Evolutionary conservation across 2,888 invertebrate species (phyloP).

Genomic region (Netelia inedita): DNA sequence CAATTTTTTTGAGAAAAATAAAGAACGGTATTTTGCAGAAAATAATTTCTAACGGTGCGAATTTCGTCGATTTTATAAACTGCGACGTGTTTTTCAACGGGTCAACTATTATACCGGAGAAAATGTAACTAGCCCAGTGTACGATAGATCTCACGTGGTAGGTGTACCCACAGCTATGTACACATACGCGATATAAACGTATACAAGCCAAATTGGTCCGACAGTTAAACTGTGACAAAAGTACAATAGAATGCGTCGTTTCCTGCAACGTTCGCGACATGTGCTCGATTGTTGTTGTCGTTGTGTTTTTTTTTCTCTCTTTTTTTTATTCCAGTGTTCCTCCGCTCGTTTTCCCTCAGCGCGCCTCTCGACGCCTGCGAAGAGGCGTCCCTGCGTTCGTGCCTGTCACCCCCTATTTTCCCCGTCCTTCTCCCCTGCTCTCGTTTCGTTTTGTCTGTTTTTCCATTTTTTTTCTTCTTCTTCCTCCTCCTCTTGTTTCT

Average conservation of each 20-base stretch:
- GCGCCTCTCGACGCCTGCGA: slow-evolving; percentile 54
- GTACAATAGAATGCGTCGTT: slow-evolving; percentile 84
- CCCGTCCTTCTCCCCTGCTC: slow-evolving; percentile 63
- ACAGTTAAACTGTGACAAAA: slow-evolving; percentile 85
- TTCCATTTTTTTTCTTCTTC: not conserved
- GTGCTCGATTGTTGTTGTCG: slow-evolving; percentile 71
- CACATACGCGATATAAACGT: slow-evolving; percentile 72
- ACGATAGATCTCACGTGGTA: slow-evolving; percentile 54
- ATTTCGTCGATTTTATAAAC: no score
- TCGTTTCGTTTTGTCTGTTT: slow-evolving; percentile 24
- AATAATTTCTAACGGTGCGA: no score
- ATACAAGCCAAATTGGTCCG: slow-evolving; percentile 80
- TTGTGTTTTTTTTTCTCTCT: not conserved
- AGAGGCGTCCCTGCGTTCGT: slow-evolving; percentile 55
- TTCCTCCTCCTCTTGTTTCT: not conserved
- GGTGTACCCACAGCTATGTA: not conserved
- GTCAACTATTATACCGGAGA: slow-evolving; percentile 47
- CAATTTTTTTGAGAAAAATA: no score
- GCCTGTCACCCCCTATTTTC: slow-evolving; percentile 61
- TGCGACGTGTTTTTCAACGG: slow-evolving; percentile 47
- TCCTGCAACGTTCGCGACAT: slow-evolving; percentile 81
- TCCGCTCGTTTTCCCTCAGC: slow-evolving; percentile 65
- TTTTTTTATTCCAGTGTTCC: slow-evolving; percentile 52
- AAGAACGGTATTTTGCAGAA: no score
- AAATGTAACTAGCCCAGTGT: slow-evolving; percentile 74